Evolutionary conservation across 2,113 vertebrate species (phyloP), one percentile per base, ranked within the genome.

Genomic region (Ailurus styani): DNA sequence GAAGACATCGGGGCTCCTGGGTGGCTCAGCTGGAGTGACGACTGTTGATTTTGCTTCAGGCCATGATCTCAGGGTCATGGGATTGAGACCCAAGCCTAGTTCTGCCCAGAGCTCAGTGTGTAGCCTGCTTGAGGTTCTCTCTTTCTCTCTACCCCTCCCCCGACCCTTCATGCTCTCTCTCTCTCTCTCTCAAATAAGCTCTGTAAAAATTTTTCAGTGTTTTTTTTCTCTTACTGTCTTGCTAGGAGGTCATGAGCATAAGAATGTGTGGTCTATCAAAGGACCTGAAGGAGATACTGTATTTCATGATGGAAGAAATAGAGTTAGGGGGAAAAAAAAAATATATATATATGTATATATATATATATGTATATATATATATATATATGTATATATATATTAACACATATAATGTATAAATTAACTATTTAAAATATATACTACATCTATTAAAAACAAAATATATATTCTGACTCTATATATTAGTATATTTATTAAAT

Each of bases 281-380:
- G 14, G 7, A 95, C 9, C 14, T 40, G 21, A 87, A 93, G 27
- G 4, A 81, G 23, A 57, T 45, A 79, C 0, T 52, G 0, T 79
- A 82, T 18, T 86, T 95, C 70, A 86, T 55, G 14, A 40, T 29
- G 62, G 20, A 60, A 47, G 21, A 94, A 86, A 54, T 47, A 50
- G 17, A 96, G 25, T 20, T 7, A 87, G 27, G 37, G n/a, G n/a
- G n/a, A n/a, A n/a, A 94, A 94, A 92, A 96, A 93, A 86, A 2
- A 70, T 14, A 45, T 8, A 64, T 86, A 45, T 47, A 72, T 40
- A 75, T 75, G 45, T 42, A 75, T 45, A 75, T 45, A 75, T 75
- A 75, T 42, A 75, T 45, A 75, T 45, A n/a, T n/a, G n/a, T n/a
- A n/a, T n/a, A 70, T 14, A 45, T 8, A 64, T 86, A 45, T 47